phyloP scores from a whole-genome alignment of 2,888 invertebrate genomes.

The Watsonalla binaria region DNA sequence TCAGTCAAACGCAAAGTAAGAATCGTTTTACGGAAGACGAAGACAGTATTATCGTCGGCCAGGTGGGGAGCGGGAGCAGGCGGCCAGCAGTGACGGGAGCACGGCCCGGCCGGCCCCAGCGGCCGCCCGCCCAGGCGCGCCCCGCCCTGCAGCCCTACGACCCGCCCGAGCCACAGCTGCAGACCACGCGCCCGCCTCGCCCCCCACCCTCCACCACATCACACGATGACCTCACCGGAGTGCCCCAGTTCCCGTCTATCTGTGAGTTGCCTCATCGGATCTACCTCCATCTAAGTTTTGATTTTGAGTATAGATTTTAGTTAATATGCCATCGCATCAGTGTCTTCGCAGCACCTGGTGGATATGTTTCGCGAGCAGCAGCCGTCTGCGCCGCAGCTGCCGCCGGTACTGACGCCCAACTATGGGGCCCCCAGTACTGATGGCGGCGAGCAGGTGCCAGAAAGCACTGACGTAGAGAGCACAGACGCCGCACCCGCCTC shows the following conservation, averaged over 20 bases:
- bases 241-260: constrained; percentile 3
- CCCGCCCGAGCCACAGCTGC: neutral
- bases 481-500: neutral
- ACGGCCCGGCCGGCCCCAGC: neutral
- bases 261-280: neutral
- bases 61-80: neutral
- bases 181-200: neutral
- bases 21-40: neutral
- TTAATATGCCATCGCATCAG: constrained; percentile 19
- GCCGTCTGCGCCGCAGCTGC: constrained; percentile 38
- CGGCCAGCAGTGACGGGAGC: neutral
- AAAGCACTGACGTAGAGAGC: neutral
- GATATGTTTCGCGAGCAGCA: constrained; percentile 42
- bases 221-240: neutral
- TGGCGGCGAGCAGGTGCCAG: constrained; percentile 7
- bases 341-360: constrained; percentile 38
- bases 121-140: constrained; percentile 2
- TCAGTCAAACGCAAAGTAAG: neutral
- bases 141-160: constrained; percentile 1
- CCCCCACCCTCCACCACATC: neutral
- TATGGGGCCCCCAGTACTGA: constrained; percentile 14
- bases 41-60: neutral
- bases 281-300: too few relatives aligned
- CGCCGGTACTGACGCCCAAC: constrained; percentile 43
- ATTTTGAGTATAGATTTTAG: too few relatives aligned